Evolutionary conservation across 2,113 vertebrate genomes (phyloP).

Genomic region (Limanda limanda): DNA sequence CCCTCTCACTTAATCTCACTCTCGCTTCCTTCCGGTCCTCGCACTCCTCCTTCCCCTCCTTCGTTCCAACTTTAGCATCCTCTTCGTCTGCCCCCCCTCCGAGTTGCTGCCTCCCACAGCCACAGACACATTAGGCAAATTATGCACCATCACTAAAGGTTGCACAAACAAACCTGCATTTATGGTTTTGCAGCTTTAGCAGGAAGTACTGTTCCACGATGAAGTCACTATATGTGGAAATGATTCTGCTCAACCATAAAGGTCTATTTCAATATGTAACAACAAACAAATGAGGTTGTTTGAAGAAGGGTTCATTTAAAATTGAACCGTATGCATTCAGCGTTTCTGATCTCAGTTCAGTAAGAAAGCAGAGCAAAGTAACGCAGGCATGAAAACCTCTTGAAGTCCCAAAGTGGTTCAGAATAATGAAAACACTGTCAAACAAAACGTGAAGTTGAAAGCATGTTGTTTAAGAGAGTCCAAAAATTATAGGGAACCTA

Average conservation of each 20-base stretch:
- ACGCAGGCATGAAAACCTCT: neutral
- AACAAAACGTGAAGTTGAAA: neutral
- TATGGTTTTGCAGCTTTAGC: slow-evolving; percentile 6
- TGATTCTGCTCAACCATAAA: no score
- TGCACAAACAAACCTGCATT: neutral
- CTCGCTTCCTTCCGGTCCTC: slow-evolving; percentile 20
- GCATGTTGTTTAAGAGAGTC: no score
- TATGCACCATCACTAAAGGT: slow-evolving; percentile 13
- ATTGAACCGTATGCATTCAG: no score
- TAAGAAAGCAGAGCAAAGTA: neutral
- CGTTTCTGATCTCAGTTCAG: no score
- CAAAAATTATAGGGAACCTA: neutral
- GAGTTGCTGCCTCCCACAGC: slow-evolving; percentile 23
- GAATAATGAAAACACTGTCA: neutral
- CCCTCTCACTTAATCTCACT: slow-evolving; percentile 57
- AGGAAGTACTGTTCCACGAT: no score
- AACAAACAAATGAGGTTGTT: no score
- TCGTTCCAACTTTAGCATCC: slow-evolving; percentile 30
- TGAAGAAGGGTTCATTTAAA: no score
- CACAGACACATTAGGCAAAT: slow-evolving; percentile 23
- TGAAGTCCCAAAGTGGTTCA: neutral
- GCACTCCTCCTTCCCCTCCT: slow-evolving; percentile 26
- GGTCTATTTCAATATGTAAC: no score
- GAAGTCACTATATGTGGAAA: no score
- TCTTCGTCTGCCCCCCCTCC: slow-evolving; percentile 26